Evolutionary conservation across 2,888 invertebrate genomes (phyloP), one percentile per base, ranked within the genome.

Genomic region (Leuctra nigra): DNA sequence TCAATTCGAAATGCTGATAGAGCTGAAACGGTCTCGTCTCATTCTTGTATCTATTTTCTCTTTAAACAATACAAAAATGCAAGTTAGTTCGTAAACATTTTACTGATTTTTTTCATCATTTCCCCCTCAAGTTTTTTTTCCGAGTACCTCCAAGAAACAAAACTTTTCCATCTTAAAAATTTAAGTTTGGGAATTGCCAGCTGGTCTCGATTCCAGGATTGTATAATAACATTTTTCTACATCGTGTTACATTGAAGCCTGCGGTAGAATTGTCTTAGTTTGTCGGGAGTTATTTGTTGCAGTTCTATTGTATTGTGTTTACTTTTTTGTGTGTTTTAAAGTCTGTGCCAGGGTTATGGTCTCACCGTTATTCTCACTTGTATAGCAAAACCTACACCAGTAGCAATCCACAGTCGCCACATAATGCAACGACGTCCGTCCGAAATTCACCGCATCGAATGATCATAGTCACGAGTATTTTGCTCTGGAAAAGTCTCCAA

Each of bases 121-220:
- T 35, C 16, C 29, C 33, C 33, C 50, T 20, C 36, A 50, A 35
- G 35, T 35, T 20, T 20, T 33, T 50, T 50, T 50, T 52, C 39
- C 41, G 39, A 29, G 54, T 54, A 53, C 56, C 50, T 58, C 60
- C 56, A 54, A 58, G 59, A 61, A 59, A 59, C 58, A 61, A 58
- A 61, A 61, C 58, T 58, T 60, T 54, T 59, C 55, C 59, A 57
- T 59, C 59, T 48, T 50, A 20, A 44, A 38, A 25, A 35, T 18
- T 38, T 39, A 16, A 56, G 48, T 54, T 44, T 46, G 54, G 53
- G 55, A 53, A 53, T 56, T 44, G 44, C 23, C 59, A 59, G 33
- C 52, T 53, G 53, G 59, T 56, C 24, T 18, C 46, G 44, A 33
- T 46, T 44, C 35, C 22, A 6, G 11, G 20, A 20, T 44, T 44